Conservation (phyloP, 37 sponge, comb jelly and placozoan species). For the Trichoplax adhaerens region DNA sequence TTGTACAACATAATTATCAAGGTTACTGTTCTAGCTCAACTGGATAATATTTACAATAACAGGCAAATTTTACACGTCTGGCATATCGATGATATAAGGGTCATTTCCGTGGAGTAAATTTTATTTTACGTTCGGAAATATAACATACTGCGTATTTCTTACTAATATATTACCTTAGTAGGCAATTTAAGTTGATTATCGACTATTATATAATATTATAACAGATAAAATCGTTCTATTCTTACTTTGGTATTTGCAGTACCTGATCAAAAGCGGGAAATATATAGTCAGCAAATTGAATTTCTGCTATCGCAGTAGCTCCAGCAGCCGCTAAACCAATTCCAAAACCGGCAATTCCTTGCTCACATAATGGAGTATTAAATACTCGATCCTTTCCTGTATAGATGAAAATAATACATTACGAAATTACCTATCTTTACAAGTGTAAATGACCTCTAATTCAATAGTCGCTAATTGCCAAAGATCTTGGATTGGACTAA, state of each 20-base stretch:
- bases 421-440: not conserved
- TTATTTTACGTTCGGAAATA: no score
- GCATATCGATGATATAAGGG: no score
- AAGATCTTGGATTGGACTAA: constrained; percentile 5
- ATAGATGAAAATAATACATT: not conserved
- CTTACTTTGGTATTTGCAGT: not conserved
- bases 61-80: no score
- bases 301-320: constrained; percentile 90
- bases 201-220: no score
- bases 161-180: no score
- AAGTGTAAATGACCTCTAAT: constrained; percentile 5
- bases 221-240: no score
- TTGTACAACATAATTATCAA: no score
- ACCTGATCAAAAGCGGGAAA: constrained; percentile 96
- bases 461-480: not conserved
- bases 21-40: no score
- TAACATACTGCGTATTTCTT: no score
- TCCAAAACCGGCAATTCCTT: constrained; percentile 89
- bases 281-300: constrained; percentile 99
- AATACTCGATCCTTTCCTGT: constrained; percentile 74
- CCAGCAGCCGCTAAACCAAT: constrained; percentile 85
- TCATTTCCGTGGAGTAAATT: no score
- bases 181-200: no score
- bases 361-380: constrained; percentile 86
- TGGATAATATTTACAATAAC: no score